Conservation (phyloP, 2,113 vertebrate genomes). For the Dryoscopus gambensis region DNA sequence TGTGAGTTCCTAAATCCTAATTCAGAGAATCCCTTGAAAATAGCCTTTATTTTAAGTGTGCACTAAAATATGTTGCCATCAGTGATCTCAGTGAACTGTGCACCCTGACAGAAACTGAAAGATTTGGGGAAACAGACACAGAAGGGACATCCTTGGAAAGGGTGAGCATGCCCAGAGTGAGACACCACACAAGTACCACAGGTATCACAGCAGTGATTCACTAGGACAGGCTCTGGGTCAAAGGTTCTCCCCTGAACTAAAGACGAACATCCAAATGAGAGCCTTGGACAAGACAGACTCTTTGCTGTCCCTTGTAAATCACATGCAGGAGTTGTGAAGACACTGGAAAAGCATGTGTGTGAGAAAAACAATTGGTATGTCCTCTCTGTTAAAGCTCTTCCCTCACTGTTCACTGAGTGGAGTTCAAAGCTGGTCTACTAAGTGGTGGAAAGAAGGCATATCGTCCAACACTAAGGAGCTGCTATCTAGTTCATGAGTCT, state of each 20-base stretch:
- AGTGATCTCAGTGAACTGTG: not conserved
- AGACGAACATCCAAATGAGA: not conserved
- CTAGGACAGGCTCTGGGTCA: not conserved
- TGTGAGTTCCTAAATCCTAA: not conserved
- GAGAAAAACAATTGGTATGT: not conserved
- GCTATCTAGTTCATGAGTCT: not conserved
- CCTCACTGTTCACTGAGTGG: not conserved
- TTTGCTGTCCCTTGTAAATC: not conserved
- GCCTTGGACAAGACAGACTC: not conserved
- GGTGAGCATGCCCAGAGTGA: accelerated
- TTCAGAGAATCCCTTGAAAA: not conserved
- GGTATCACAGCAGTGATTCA: not conserved
- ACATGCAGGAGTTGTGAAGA: not conserved
- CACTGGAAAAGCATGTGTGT: not conserved
- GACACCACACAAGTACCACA: accelerated
- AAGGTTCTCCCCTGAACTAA: not conserved
- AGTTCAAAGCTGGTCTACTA: not conserved
- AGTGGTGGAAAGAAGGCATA: not conserved
- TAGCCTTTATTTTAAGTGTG: not conserved
- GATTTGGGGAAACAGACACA: not conserved
- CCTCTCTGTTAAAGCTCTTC: not conserved
- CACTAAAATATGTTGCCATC: not conserved
- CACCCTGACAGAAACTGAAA: accelerated
- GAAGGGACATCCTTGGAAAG: not conserved
- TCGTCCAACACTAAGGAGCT: not conserved